Conservation (phyloP, 2,888 invertebrate genomes). For the Listrodromus nycthemerus region DNA sequence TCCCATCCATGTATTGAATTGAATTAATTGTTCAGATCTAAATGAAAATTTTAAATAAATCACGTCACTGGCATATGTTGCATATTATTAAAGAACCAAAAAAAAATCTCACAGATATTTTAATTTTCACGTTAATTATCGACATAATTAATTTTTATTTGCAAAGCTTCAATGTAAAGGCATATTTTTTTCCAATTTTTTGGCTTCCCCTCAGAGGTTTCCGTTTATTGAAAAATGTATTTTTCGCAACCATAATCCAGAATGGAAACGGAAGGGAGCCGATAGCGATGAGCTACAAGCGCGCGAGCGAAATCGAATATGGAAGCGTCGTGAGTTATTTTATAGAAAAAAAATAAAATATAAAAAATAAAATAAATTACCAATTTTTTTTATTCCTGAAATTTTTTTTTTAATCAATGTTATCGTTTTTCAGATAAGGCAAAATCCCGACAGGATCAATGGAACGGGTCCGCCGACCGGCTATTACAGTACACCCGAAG, state of each 20-base stretch:
- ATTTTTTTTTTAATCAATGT: not conserved
- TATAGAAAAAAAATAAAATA: conserved; percentile 8
- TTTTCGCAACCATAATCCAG: conserved; percentile 61
- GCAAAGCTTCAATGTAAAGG: too few species aligned
- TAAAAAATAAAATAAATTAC: not conserved
- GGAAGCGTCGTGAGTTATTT: conserved; percentile 75
- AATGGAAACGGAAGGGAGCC: conserved; percentile 75
- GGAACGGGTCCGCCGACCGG: conserved; percentile 63
- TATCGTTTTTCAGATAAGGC: conserved; percentile 69
- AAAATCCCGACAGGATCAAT: conserved; percentile 63
- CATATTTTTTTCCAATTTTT: too few species aligned
- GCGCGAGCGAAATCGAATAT: conserved; percentile 74
- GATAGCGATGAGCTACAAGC: conserved; percentile 78
- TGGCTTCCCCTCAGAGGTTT: too few species aligned
- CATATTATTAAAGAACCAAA: too few species aligned
- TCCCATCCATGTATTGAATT: too few species aligned
- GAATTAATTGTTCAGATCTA: too few species aligned
- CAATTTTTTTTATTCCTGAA: not conserved
- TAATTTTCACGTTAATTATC: too few species aligned
- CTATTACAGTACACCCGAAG: conserved; percentile 28
- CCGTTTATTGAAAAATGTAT: too few species aligned
- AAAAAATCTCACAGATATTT: too few species aligned
- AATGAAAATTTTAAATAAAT: too few species aligned
- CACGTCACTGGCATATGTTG: too few species aligned
- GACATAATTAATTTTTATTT: too few species aligned